Base-by-base conservation (phyloP, 1,140 invertebrate species). In the Drosophila jambulina region DNA sequence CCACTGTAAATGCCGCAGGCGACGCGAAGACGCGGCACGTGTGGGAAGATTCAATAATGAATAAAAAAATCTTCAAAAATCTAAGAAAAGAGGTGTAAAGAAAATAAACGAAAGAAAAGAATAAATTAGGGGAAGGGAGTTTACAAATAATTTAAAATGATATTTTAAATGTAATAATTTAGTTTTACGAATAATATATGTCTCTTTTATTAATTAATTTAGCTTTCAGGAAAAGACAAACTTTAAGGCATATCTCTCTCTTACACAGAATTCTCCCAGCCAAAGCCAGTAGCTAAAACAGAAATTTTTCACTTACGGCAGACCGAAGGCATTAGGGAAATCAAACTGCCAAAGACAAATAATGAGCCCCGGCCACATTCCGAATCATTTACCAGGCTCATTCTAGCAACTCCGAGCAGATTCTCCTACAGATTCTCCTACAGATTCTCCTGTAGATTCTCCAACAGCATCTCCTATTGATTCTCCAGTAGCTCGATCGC, bases 361-460 rank as follows among this genome's bases (percentile, higher is more conserved):
- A 67, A 67, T 45, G 58, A 42, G 63, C 62, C 21, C 13, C 67
- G 17, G 15, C 32, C 48, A 56, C 62, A 45, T 70, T 68, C 67
- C 67, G n/a, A 40, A 51, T 48, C 46, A 51, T 51, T 54, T 51
- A 38, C 27, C 2, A 32, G n/a, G 36, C 62, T 67, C 48, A 53
- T 53, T 70, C 51, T 36, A 17, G 51, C 32, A 36, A 21, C 32
- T 23, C 21, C 27, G 15, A 19, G 32, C 23, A 25, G 63, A 69
- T 64, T 69, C 58, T 51, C 27, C 46, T 10, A 12, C 7, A 27
- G 59, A 51, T 15, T 21, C 27, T 32, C n/a, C 21, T 8, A 25
- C 4, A 8, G 45, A 46, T 10, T 42, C 19, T 43, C 19, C n/a
- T 19, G 10, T 19, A 29, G 60, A 60, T 32, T 68, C 54, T 61